Evolutionary conservation across 2,888 invertebrate species (phyloP).

Genomic region (Bedellia somnulentella): DNA sequence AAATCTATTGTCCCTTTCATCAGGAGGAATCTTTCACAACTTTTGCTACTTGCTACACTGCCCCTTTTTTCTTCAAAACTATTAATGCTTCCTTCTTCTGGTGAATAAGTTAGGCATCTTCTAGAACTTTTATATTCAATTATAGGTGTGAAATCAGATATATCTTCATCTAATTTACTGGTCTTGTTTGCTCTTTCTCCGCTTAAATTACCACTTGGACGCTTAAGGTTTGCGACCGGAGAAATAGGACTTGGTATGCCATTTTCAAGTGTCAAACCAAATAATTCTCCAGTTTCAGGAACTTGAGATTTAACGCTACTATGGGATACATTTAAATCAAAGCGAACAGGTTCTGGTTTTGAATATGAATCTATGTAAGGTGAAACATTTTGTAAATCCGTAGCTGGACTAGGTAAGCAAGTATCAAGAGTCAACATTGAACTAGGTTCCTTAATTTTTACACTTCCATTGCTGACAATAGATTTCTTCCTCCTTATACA

Average conservation of each 20-base stretch:
- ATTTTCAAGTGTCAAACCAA: conserved; percentile 45
- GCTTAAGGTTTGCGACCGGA: conserved; percentile 37
- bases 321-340: conserved; percentile 32
- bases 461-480: conserved; percentile 41
- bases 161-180: conserved; percentile 53
- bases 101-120: conserved; percentile 63
- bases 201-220: conserved; percentile 40
- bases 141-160: conserved; percentile 42
- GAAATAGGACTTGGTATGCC: conserved; percentile 58
- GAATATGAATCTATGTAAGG: not conserved
- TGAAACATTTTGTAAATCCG: conserved; percentile 32
- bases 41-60: conserved; percentile 48
- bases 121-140: conserved; percentile 52
- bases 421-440: conserved; percentile 38
- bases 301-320: conserved; percentile 40
- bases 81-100: conserved; percentile 48
- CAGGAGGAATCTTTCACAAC: conserved; percentile 36
- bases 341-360: not conserved
- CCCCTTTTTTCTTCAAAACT: conserved; percentile 58
- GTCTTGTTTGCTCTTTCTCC: conserved; percentile 49
- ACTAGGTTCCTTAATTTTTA: conserved; percentile 22
- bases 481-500: conserved; percentile 60
- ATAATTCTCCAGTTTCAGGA: conserved; percentile 31
- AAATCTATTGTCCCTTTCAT: conserved; percentile 65
- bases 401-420: conserved; percentile 44